A percentile compares a stretch with the other conserved stretches of the same genome.
Conservation (phyloP, 2,888 invertebrate species). For the Metacarcinus magister region DNA sequence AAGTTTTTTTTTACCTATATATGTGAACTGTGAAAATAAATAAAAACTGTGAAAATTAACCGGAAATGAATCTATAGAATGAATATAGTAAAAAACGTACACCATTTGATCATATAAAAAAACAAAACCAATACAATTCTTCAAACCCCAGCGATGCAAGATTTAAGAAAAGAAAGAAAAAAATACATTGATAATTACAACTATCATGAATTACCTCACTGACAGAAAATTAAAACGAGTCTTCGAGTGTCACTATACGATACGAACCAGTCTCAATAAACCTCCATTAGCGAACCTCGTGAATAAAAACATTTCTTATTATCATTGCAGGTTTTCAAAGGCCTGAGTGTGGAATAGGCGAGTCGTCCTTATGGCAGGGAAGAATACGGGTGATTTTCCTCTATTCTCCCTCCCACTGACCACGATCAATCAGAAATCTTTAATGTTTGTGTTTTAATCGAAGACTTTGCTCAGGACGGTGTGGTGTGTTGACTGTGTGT, state of each 20-base stretch:
- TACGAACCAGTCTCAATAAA: not conserved
- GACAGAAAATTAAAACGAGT: not conserved
- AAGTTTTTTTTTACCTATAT: too few species aligned
- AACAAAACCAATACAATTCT: not conserved
- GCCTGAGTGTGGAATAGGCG: not conserved
- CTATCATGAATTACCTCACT: not conserved
- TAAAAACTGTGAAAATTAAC: too few species aligned
- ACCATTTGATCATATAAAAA: not conserved
- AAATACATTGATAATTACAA: too few species aligned
- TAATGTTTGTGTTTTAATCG: not conserved
- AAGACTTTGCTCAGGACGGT: not conserved
- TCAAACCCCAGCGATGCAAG: too few species aligned
- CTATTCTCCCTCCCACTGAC: not conserved
- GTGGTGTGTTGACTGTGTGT: conserved; percentile 32
- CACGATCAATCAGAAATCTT: not conserved
- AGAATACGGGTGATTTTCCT: not conserved
- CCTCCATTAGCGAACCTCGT: not conserved
- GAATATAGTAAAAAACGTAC: too few species aligned
- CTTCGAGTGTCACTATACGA: not conserved
- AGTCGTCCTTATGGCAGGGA: not conserved
- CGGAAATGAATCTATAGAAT: too few species aligned
- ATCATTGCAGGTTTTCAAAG: not conserved
- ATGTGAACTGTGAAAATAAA: too few species aligned
- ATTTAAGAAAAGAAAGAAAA: not conserved
- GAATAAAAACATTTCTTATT: conserved; percentile 1